Percentiles rank a stretch among this genome's conserved stretches.
phyloP scores from a whole-genome alignment of 2,888 invertebrate genomes.

The Nudaria mundana region DNA sequence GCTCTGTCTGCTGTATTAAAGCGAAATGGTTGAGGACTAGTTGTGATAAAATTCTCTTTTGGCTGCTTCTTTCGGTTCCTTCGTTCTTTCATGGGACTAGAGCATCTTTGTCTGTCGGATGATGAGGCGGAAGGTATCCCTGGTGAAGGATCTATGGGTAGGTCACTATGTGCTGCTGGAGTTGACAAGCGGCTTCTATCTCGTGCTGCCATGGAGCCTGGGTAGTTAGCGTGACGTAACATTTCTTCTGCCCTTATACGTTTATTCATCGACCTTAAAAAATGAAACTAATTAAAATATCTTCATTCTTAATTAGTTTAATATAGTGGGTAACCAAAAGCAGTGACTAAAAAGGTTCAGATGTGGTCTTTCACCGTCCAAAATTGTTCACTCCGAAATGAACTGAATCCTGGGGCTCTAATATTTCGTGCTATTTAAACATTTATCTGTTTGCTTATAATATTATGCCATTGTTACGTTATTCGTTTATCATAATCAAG shows the following conservation, averaged over 20 bases:
- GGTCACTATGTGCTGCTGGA: slow-evolving; percentile 71
- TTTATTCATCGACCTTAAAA: slow-evolving; percentile 82
- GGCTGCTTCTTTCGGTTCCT: slow-evolving; percentile 51
- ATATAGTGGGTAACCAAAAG: no score
- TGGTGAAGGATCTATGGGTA: slow-evolving; percentile 71
- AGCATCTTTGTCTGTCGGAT: slow-evolving; percentile 51
- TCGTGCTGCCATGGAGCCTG: slow-evolving; percentile 85
- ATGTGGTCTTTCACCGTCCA: no score
- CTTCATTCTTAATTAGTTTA: no score
- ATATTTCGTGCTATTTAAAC: no score
- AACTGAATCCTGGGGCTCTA: no score
- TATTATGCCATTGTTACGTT: no score
- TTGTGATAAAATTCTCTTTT: slow-evolving; percentile 75
- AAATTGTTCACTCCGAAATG: no score
- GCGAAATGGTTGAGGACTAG: slow-evolving; percentile 76
- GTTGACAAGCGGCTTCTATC: slow-evolving; percentile 76
- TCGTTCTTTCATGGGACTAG: slow-evolving; percentile 56
- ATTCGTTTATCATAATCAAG: no score
- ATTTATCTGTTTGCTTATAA: no score
- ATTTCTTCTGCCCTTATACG: slow-evolving; percentile 86
- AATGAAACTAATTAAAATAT: no score
- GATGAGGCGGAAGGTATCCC: slow-evolving; percentile 55
- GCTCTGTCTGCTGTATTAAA: slow-evolving; percentile 76
- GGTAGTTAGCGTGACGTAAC: slow-evolving; percentile 83
- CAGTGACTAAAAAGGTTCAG: no score